These are phyloP conservation scores for Muscidifurax raptorellus DNA, from an alignment of 1,140 invertebrate species.

Conservation along the genomic window DNA sequence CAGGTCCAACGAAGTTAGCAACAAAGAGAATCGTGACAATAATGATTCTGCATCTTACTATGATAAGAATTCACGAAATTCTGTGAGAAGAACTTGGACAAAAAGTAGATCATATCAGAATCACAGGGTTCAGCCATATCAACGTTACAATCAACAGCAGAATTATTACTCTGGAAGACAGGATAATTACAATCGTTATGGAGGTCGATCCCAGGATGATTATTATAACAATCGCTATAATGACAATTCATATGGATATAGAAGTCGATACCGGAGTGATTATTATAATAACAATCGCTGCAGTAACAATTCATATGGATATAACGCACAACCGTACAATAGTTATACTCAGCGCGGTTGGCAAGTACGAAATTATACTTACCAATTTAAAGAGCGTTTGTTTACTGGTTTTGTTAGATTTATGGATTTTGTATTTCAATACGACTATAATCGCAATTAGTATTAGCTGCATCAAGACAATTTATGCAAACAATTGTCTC, in stretches of 20 bases:
- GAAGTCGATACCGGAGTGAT: not conserved
- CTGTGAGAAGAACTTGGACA: not conserved
- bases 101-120: not conserved
- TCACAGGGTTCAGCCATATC: slow-evolving; percentile 4
- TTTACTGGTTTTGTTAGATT: slow-evolving; percentile 21
- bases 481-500: no score
- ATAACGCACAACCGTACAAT: no score
- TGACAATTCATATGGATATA: not conserved
- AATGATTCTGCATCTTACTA: no score
- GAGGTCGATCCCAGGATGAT: not conserved
- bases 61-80: not conserved
- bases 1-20: no score
- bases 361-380: not conserved
- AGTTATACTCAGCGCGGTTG: not conserved
- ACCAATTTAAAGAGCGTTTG: not conserved
- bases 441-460: not conserved
- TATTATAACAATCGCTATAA: not conserved
- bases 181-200: not conserved
- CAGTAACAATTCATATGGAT: no score
- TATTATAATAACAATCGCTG: not conserved
- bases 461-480: not conserved
- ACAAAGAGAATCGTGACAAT: no score
- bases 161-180: not conserved
- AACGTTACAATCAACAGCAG: not conserved
- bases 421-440: slow-evolving; percentile 7